Conservation (phyloP, 2,888 invertebrate species). For the Dichetophora obliterata region DNA sequence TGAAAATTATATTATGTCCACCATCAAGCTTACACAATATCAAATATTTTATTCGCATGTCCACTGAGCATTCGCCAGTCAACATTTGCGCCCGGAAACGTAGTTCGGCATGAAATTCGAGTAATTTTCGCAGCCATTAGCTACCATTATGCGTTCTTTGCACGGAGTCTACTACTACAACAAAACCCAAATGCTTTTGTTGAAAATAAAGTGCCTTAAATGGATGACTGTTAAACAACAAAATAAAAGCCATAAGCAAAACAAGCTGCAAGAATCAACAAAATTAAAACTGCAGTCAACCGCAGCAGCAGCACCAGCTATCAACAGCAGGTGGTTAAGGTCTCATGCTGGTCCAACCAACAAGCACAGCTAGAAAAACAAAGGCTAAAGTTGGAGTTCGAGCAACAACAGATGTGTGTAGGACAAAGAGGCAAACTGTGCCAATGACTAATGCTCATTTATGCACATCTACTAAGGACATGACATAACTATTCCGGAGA, state of each 20-base stretch:
- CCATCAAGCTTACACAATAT: background rate
- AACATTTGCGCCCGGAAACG: background rate
- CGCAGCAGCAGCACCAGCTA: background rate
- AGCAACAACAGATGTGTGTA: background rate
- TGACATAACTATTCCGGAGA: slow-evolving; percentile 8
- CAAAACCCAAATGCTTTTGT: background rate
- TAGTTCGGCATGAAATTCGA: background rate
- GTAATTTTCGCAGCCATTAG: slow-evolving; percentile 14
- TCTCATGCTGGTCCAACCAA: background rate
- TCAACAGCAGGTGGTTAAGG: background rate
- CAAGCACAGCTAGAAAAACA: background rate
- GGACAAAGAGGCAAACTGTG: background rate
- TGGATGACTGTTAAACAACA: background rate
- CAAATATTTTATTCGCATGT: background rate
- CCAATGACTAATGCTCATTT: slow-evolving; percentile 7
- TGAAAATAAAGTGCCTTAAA: slow-evolving; percentile 21
- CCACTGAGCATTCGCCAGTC: too few species aligned
- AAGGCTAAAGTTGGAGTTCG: background rate
- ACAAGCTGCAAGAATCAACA: background rate
- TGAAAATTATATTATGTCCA: background rate
- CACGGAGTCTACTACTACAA: background rate
- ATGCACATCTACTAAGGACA: slow-evolving; percentile 6
- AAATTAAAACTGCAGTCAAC: background rate
- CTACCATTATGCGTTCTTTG: background rate
- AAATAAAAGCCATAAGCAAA: background rate